Conservation (phyloP, 2,113 vertebrate genomes). For the Hepsetus odoe region DNA sequence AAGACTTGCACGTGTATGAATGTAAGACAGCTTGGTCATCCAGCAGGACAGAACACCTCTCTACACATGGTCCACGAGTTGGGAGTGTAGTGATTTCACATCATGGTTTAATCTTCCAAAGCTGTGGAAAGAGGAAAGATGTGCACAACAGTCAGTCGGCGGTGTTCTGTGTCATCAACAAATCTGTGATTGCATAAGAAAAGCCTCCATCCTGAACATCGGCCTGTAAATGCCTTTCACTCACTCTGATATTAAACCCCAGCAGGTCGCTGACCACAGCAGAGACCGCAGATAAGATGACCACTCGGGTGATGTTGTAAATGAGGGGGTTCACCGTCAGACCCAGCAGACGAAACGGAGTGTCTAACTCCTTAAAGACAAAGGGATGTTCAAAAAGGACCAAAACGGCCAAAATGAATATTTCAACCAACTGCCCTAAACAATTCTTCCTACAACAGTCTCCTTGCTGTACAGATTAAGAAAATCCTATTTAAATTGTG, state of each 20-base stretch:
- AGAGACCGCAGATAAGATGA: slow-evolving; percentile 95
- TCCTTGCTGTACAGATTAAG: too few species aligned
- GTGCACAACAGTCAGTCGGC: background rate
- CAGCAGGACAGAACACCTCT: background rate
- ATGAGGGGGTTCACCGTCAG: slow-evolving; percentile 96
- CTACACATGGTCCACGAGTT: slow-evolving; percentile 55
- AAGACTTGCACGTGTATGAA: slow-evolving; percentile 69
- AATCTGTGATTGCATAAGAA: background rate
- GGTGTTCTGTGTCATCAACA: background rate
- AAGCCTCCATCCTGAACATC: background rate
- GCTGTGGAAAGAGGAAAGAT: slow-evolving; percentile 60
- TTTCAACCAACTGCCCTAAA: too few species aligned
- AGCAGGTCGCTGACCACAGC: slow-evolving; percentile 95
- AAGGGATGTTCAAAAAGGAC: background rate
- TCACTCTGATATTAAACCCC: slow-evolving; percentile 96
- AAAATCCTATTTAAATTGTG: too few species aligned
- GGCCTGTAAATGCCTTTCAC: slow-evolving; percentile 50
- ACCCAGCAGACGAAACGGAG: slow-evolving; percentile 92
- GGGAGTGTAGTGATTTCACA: slow-evolving; percentile 57
- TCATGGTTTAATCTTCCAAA: slow-evolving; percentile 83
- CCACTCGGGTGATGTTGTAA: slow-evolving; percentile 95
- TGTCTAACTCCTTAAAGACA: slow-evolving; percentile 85
- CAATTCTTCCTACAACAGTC: too few species aligned
- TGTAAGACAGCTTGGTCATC: slow-evolving; percentile 4
- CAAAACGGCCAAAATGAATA: too few species aligned